Evolutionary conservation across 2,888 invertebrate genomes (phyloP), one percentile per base, ranked within the genome.

Genomic region (Plagodis pulveraria): DNA sequence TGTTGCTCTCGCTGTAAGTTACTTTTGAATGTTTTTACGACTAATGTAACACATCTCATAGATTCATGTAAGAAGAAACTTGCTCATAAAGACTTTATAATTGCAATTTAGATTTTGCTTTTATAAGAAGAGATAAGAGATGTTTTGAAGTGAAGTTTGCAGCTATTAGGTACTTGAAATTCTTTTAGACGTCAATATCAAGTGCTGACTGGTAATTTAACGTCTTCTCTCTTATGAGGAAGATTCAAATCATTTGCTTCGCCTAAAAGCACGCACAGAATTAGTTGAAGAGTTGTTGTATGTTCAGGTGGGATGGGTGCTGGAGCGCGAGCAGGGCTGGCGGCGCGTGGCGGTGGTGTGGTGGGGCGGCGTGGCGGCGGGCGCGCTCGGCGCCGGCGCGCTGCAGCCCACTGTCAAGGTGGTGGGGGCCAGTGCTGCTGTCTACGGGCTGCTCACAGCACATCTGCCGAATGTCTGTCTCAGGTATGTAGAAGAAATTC

Each of bases 381-480:
- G 96, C 66, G 95, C 97, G 38, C 87, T 97, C 62, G 96, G 96
- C 46, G 96, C 96, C 0, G 95, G 95, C 34, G 94, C 95, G 56
- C 93, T 96, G 76, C 96, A 96, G 82, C 96, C 96, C 34, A 91
- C 92, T 62, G 95, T 96, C 61, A 94, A 95, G 74, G 94, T 98
- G 70, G 96, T 97, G 49, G 98, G 98, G 22, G 97, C 98, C 41
- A 98, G 98, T 0, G 98, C 97, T 0, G 98, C 98, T 6, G 97
- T 98, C 56, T 98, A 98, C 84, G 96, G 97, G 33, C 89, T 98
- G 67, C 94, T 98, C 63, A 96, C 97, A 51, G 97, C 98, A 63
- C 97, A 98, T 83, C 91, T 98, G 56, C 95, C 98, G 50, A 97
- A 98, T 87, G 95, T 98, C 66, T 92, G 96, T 77, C 91, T 97